Evolutionary conservation across 2,888 invertebrate genomes (phyloP), one percentile per base, ranked within the genome.

Genomic region (Agrochola circellaris): DNA sequence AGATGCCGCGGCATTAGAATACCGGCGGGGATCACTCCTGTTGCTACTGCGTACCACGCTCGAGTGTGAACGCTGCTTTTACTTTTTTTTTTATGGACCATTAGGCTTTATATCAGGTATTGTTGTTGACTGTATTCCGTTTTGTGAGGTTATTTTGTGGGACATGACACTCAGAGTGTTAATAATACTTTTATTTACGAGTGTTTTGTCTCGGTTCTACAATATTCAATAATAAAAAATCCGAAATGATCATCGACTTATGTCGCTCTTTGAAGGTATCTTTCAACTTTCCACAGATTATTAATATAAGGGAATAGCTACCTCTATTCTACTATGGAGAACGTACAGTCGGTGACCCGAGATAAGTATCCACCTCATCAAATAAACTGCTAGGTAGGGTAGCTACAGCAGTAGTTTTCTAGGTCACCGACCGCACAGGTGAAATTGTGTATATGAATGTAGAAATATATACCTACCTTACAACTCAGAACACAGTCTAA

Each of bases 1-100:
- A 93, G 92, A 93, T 93, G 91, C 67, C 76, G 61, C 86, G 82
- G 81, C 81, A 90, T 91, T 91, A 91, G 81, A 83, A 83, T 86
- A 79, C 76, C 77, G 74, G 65, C 79, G 81, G 83, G 82, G 81
- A 87, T 88, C 83, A 82, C 77, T 86, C 79, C 74, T 79, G 85
- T 77, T 86, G 70, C 82, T 78, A 71, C 81, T 74, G 78, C 72
- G 72, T 80, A 62, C 78, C 75, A 70, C 76, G 68, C 68, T 82
- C 77, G 73, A 83, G 82, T 77, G 81, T 77, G 73, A 86, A 83
- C 76, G 67, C 69, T 61, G 81, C 73, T 85, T 83, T 45, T 87
- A 80, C n/a, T n/a, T 80, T 61, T 78, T 58, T 69, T 72, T 75
- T 77, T 61, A 82, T 66, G 26, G 68, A 72, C 54, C 73, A 68